Evolutionary conservation across 2,113 vertebrate species (phyloP), one percentile per base, ranked within the genome.

Genomic region (Erythrocebus patas): DNA sequence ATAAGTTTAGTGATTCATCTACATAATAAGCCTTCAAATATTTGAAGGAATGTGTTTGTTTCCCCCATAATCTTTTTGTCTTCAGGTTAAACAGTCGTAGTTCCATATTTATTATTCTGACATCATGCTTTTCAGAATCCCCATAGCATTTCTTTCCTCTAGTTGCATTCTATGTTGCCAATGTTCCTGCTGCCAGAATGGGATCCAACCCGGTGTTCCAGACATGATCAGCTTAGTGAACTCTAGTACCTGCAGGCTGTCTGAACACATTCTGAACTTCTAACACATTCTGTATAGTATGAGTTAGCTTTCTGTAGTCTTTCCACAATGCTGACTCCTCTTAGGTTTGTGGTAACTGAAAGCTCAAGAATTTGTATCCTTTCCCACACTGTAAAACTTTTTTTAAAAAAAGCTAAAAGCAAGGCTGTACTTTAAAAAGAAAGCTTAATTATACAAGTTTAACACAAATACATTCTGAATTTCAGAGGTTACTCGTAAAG

Each of bases 351-450:
- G 88, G 30, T 88, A 72, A 95, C 14, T 11, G 66, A 78, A 94
- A 96, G 27, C 43, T n/a, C 66, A 91, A 73, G 50, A 92, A 81
- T 97, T 75, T 95, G 52, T 92, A 57, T n/a, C n/a, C 14, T 84
- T 48, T 35, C 32, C 35, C 40, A 20, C 79, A 64, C 66, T 96
- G 93, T 96, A 70, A 11, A 86, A 73, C 18, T 68, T 94, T 84
- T 94, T 84, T 73, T 81, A n/a, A n/a, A n/a, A n/a, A n/a, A 81
- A 78, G 22, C 59, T 89, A 55, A 95, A 95, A 86, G 68, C 20
- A 95, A 87, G 55, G 70, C 7, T n/a, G n/a, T n/a, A n/a, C n/a
- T n/a, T n/a, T n/a, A 57, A 73, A 64, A 57, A 57, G 73, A 64
- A 94, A 55, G 14, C 25, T 50, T 66, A 73, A 61, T 94, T 72